These are phyloP conservation scores for Cantharis rufa DNA, from an alignment of 2,888 invertebrate species.

Conservation along the genomic window DNA sequence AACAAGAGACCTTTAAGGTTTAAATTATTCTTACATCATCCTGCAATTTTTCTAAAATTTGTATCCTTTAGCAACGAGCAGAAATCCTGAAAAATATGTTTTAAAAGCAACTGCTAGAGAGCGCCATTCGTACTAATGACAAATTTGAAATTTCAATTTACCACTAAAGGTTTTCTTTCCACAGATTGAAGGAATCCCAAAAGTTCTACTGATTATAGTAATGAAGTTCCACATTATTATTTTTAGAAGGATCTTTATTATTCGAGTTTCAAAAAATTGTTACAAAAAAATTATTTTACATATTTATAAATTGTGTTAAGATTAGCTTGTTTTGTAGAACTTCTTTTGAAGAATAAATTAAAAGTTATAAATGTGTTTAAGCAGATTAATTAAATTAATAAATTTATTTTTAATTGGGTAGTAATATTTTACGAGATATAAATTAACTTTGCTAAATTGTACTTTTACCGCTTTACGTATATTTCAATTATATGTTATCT, in stretches of 20 bases:
- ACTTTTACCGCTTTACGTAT: not conserved
- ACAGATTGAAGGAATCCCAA: not conserved
- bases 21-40: not conserved
- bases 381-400: not conserved
- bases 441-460: not conserved
- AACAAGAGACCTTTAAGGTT: not conserved
- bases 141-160: not conserved
- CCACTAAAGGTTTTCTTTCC: not conserved
- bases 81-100: not conserved
- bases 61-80: not conserved
- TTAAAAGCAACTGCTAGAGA: not conserved
- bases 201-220: not conserved
- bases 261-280: not conserved
- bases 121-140: not conserved
- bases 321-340: not conserved
- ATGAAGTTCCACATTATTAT: not conserved
- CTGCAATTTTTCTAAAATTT: not conserved
- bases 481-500: too few species aligned
- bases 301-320: not conserved
- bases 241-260: not conserved
- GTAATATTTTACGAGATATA: not conserved
- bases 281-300: not conserved
- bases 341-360: not conserved
- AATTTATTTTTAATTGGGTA: not conserved
- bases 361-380: not conserved